phyloP scores from a whole-genome alignment of 2,888 invertebrate species.

The Cephus nigrinus region DNA sequence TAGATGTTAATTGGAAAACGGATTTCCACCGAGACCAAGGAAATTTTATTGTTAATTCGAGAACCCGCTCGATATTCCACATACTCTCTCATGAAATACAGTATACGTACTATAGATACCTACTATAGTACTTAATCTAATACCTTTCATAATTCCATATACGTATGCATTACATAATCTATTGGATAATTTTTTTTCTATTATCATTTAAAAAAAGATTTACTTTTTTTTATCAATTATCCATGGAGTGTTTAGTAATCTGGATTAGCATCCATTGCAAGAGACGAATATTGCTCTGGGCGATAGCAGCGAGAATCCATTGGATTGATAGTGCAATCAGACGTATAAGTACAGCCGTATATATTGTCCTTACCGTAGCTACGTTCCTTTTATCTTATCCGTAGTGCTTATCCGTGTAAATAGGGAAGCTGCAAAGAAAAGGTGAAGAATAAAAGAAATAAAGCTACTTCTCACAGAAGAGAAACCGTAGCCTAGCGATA shows the following conservation, averaged over 20 bases:
- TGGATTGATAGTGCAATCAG: neutral
- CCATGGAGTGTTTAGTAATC: neutral
- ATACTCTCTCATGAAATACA: neutral
- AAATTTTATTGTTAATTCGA: neutral
- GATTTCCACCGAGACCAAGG: neutral
- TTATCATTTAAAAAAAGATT: neutral
- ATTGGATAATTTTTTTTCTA: neutral
- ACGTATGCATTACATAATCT: too few relatives aligned
- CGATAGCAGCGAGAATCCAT: neutral
- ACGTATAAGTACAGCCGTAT: neutral
- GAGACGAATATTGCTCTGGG: neutral
- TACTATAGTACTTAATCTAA: neutral
- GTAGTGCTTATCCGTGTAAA: neutral
- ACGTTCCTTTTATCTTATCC: neutral
- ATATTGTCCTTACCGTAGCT: neutral
- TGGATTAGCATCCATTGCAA: neutral
- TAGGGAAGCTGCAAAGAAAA: neutral
- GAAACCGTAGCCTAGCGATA: conserved; percentile 3
- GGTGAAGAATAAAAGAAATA: neutral
- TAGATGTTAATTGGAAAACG: neutral
- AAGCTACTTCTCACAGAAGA: neutral
- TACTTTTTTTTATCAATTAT: neutral
- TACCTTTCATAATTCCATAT: too few relatives aligned
- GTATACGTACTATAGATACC: neutral
- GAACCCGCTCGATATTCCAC: neutral